Evolutionary conservation across 2,113 vertebrate species (phyloP).

Genomic region (Felis chaus): DNA sequence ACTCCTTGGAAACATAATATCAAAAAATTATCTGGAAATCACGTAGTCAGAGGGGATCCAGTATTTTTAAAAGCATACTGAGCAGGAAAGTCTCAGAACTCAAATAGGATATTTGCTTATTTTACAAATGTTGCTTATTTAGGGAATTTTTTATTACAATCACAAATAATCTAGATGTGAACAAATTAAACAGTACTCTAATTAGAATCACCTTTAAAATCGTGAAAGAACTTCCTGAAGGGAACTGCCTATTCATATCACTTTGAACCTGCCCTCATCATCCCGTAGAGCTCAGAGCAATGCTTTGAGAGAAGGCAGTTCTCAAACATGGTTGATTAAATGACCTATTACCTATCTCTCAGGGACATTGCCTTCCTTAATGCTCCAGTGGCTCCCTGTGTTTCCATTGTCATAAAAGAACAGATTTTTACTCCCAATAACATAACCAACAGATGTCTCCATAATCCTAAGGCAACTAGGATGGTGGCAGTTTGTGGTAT

Average conservation of each 20-base stretch:
- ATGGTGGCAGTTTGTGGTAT: slow-evolving; percentile 56
- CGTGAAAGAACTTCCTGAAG: not conserved
- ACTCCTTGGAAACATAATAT: not conserved
- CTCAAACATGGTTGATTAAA: slow-evolving; percentile 26
- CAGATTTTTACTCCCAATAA: slow-evolving; percentile 56
- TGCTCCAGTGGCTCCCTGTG: slow-evolving; percentile 60
- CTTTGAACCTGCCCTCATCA: not conserved
- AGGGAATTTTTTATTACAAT: slow-evolving; percentile 6
- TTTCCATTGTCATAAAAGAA: slow-evolving; percentile 51
- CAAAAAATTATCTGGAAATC: not conserved
- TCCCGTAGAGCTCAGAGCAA: not conserved
- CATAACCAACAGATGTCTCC: slow-evolving; percentile 63
- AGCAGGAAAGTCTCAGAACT: not conserved
- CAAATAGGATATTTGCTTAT: not conserved
- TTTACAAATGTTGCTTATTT: slow-evolving; percentile 2
- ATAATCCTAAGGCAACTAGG: slow-evolving; percentile 62
- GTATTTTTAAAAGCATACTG: not conserved
- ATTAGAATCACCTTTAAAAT: slow-evolving; percentile 31
- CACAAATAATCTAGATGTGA: slow-evolving; percentile 19
- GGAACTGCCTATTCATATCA: not conserved
- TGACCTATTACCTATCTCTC: slow-evolving; percentile 56
- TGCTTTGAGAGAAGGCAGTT: not conserved
- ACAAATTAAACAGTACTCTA: slow-evolving; percentile 51
- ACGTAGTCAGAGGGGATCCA: not conserved
- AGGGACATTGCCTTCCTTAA: slow-evolving; percentile 61